Evolutionary conservation across 2,888 invertebrate species (phyloP), one percentile per base, ranked within the genome.

Genomic region (Caenorhabditis sp.): DNA sequence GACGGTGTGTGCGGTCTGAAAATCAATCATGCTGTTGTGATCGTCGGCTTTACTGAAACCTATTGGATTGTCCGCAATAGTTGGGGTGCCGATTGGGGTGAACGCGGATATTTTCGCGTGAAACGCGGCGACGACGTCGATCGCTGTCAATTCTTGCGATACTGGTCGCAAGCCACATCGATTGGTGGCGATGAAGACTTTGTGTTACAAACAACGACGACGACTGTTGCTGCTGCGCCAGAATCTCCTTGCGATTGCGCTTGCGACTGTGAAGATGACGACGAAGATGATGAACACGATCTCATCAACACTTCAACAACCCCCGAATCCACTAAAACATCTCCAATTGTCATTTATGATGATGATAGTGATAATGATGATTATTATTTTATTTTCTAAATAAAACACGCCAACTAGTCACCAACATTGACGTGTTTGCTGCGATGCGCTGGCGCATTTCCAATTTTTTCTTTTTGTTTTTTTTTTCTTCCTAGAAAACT

Each of bases 81-180:
- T 27, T 97, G 96, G 96, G 96, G 96, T 12, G 85, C 88, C 0
- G 90, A 91, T 79, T 97, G 96, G 95, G 96, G 96, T 12, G 95
- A 95, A 88, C 90, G 92, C 73, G 96, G 96, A 0, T 93, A 92
- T 88, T 95, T 97, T 91, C 91, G 92, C 70, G 95, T 97, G 82
- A 89, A 91, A 4, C 92, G 93, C 66, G 58, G 53, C 6, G 6
- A 61, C 14, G 95, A 95, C 53, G 88, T 86, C 55, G 93, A 95
- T 89, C 95, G 95, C 87, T 93, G 94, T 85, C 50, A 61, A 19
- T 43, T 79, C 1, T 67, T 69, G 12, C 53, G 61, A 43, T 79
- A 79, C 43, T 78, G 72, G 72, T 65, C 75, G 0, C 69, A 67
- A 54, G 66, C 69, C 0, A 64, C 61, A 0, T 53, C 27, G n/a